Evolutionary conservation across 2,888 invertebrate species (phyloP), one percentile per base, ranked within the genome.

Genomic region (Dione juno): DNA sequence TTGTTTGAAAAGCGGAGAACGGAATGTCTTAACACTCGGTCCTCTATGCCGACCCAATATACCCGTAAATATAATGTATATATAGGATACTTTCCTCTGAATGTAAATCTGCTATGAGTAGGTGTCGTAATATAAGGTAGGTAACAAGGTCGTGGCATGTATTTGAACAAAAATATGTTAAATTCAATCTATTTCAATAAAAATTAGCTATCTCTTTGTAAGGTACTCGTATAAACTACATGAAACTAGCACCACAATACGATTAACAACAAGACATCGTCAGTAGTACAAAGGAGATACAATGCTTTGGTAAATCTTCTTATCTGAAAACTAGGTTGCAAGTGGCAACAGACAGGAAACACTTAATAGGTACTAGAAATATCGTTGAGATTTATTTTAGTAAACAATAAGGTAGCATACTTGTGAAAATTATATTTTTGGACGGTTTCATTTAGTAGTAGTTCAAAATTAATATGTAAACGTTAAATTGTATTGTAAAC

Each of bases 281-380:
- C 58, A 35, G 19, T 35, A 35, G 21, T 68, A 63, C 53, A 68
- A 63, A 68, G 63, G 21, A 16, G 28, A 63, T 41, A 54, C 35
- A 45, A 54, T 40, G 35, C 45, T 63, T 63, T 45, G 64, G 48
- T 43, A 21, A 35, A 52, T 67, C 41, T 53, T 3, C 45, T 52
- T 41, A 45, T 61, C 53, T 63, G 61, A 54, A n/a, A 67, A 63
- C 54, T 68, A 45, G 40, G 48, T 67, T 61, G 43, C n/a, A 21
- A 53, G 21, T 53, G 45, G 52, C 43, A 68, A 35, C 53, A 28
- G 43, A 67, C 19, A 58, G 21, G 40, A 40, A 67, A 37, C n/a
- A 58, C 53, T 58, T n/a, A 53, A 53, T 53, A 43, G 52, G 40
- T 53, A 69, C 65, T 48, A 54, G 61, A 43, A 16, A 45, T 45